These are phyloP conservation scores for Coelopa pilipes DNA, from an alignment of 2,888 invertebrate genomes.

Conservation along the genomic window DNA sequence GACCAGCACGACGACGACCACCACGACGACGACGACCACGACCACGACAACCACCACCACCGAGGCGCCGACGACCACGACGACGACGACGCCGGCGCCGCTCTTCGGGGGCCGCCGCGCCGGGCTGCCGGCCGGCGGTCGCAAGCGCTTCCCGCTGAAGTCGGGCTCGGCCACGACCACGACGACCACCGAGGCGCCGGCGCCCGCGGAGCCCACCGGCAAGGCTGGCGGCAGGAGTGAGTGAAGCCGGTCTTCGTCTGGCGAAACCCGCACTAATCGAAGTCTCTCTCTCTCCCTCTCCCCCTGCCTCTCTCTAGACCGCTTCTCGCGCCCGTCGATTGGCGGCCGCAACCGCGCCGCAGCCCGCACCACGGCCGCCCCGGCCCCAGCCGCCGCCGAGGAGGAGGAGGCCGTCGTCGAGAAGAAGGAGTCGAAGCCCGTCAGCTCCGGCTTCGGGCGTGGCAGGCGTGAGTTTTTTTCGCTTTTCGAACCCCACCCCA, in stretches of 20 bases:
- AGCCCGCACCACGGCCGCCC: constrained; percentile 53
- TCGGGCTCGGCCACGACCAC: constrained; percentile 67
- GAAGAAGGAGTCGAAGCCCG: constrained; percentile 60
- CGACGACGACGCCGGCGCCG: constrained; percentile 66
- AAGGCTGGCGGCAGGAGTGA: constrained; percentile 61
- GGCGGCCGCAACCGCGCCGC: constrained; percentile 61
- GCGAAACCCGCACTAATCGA: background rate
- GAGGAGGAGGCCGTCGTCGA: constrained; percentile 57
- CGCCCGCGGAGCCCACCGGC: constrained; percentile 58
- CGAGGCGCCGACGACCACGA: constrained; percentile 67
- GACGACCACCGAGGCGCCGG: constrained; percentile 67
- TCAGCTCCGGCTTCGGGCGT: constrained; percentile 58
- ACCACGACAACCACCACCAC: constrained; percentile 71
- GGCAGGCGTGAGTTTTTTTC: constrained; percentile 60
- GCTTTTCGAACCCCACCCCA: background rate
- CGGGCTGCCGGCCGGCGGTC: constrained; percentile 56
- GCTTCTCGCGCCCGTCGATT: constrained; percentile 65
- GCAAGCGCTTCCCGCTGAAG: constrained; percentile 64
- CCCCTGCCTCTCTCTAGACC: constrained; percentile 51
- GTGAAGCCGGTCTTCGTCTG: constrained; percentile 34
- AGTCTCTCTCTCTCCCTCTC: background rate
- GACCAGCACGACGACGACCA: constrained; percentile 70
- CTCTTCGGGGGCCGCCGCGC: constrained; percentile 56
- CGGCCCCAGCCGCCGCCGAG: constrained; percentile 50
- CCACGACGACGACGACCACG: constrained; percentile 69